Evolutionary conservation across 2,113 vertebrate species (phyloP).

Genomic region (Balaenoptera acutorostrata): DNA sequence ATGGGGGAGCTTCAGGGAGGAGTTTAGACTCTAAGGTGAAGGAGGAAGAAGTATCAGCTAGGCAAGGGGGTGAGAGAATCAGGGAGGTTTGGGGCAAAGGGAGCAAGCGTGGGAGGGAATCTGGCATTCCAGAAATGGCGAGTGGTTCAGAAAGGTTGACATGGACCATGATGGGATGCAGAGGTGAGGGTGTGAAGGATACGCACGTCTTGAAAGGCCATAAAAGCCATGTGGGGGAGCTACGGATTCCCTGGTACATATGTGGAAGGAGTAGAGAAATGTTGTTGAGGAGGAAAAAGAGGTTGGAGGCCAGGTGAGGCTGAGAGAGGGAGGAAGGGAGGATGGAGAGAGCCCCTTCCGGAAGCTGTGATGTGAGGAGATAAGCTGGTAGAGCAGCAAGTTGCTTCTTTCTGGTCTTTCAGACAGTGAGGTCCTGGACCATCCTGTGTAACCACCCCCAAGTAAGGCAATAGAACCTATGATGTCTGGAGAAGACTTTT

Average conservation of each 20-base stretch:
- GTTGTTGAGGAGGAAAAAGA: no score
- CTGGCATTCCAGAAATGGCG: neutral
- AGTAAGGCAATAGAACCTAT: accelerated
- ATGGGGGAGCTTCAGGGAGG: neutral
- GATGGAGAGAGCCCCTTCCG: no score
- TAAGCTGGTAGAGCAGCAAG: neutral
- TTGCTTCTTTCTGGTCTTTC: neutral
- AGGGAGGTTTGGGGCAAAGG: neutral
- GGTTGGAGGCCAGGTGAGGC: neutral
- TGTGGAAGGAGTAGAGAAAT: neutral
- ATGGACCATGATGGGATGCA: accelerated
- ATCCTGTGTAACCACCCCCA: neutral
- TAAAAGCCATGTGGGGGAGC: accelerated
- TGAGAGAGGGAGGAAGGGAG: neutral
- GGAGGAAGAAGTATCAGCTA: neutral
- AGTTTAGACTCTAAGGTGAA: neutral
- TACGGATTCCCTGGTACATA: neutral
- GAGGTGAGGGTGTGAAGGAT: neutral
- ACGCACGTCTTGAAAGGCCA: neutral
- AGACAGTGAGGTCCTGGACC: neutral
- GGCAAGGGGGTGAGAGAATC: neutral
- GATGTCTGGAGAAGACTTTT: neutral
- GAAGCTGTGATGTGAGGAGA: neutral
- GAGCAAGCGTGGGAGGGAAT: neutral
- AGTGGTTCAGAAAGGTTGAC: neutral